These are phyloP conservation scores for Ovis canadensis DNA, from an alignment of 2,113 vertebrate genomes.

Conservation along the genomic window DNA sequence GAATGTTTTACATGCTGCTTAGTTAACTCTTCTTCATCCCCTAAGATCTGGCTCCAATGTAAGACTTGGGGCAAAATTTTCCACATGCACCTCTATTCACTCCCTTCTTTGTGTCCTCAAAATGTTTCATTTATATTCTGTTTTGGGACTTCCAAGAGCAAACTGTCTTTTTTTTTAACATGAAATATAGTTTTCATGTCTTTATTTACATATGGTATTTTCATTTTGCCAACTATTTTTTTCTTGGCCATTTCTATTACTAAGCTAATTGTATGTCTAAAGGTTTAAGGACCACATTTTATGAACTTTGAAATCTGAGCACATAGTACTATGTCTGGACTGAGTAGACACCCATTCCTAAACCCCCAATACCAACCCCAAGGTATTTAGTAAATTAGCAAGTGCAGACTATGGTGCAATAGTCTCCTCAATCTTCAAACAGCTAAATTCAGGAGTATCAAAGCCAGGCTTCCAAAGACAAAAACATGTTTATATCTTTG, in stretches of 20 bases:
- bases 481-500: not conserved
- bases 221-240: not conserved
- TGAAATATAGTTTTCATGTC: not conserved
- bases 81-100: not conserved
- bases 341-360: accelerated
- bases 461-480: not conserved
- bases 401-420: not conserved
- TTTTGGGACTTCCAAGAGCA: not conserved
- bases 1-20: not conserved
- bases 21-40: not conserved
- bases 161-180: not conserved
- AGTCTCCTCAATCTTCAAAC: not conserved
- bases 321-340: not conserved
- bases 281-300: not conserved
- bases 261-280: not conserved
- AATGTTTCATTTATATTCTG: not conserved
- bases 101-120: not conserved
- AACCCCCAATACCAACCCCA: not conserved
- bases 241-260: not conserved
- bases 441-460: not conserved
- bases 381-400: not conserved
- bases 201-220: not conserved
- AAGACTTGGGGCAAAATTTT: not conserved
- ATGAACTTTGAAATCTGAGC: not conserved
- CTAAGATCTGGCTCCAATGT: not conserved